Evolutionary conservation across 2,797 vertebrate species (phyloP), one percentile per base, ranked within the genome.

Genomic region (Pseudotriccus pelzelni): DNA sequence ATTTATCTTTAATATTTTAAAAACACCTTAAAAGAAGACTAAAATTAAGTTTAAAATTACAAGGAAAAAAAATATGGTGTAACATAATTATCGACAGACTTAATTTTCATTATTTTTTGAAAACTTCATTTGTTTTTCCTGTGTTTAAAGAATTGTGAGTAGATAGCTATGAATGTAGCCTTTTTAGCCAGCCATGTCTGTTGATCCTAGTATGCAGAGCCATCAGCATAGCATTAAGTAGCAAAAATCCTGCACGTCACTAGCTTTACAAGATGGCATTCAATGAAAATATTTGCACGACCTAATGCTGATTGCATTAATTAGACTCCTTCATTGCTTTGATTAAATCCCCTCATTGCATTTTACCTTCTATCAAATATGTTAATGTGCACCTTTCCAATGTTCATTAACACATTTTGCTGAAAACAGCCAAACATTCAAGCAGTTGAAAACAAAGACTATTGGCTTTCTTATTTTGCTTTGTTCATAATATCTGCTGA

Each of bases 251-350:
- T 95, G 63, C 95, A 91, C 70, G 90, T 97, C 96, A 98, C 97
- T 97, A 96, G 88, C 98, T 98, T 98, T 98, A 97, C 98, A 98
- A 97, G 98, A 98, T 98, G 98, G 97, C 97, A 96, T 98, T 98
- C 98, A 98, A 98, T 98, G 98, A 97, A 92, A 96, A 97, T 97
- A 98, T 97, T 97, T 98, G 98, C 98, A 98, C 98, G 97, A 97
- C 93, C 97, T 96, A 97, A 97, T 97, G 97, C 97, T 98, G 97
- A 98, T 98, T 98, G 98, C 98, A 97, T 98, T 98, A 97, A 97
- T 97, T 96, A 97, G 96, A 97, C 70, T 97, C 96, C 87, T 97
- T 96, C 97, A 97, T 97, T 97, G 97, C 97, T 98, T 98, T 98
- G 96, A 98, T 97, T 97, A 97, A 97, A 97, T 97, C 94, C 97